Evolutionary conservation across 1,140 invertebrate genomes (phyloP).

Genomic region (Drosophila grimshawi): DNA sequence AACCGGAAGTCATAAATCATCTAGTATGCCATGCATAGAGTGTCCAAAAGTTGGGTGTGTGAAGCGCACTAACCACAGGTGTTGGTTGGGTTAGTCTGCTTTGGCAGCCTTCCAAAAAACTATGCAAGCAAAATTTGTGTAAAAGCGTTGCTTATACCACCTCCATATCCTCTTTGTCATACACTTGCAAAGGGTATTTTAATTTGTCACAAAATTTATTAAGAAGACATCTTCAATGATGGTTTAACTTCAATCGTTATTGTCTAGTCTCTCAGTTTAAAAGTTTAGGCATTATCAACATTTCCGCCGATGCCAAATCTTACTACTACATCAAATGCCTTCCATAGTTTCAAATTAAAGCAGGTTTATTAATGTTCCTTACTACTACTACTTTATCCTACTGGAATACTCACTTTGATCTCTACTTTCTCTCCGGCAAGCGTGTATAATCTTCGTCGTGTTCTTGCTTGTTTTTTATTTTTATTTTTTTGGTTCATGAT

Average conservation of each 20-base stretch:
- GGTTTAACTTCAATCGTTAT: too few species aligned
- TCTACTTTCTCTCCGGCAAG: too few species aligned
- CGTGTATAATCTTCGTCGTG: neutral
- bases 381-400: too few species aligned
- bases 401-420: too few species aligned
- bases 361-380: too few species aligned
- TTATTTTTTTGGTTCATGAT: slow-evolving; percentile 27
- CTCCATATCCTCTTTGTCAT: slow-evolving; percentile 6
- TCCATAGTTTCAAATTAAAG: too few species aligned
- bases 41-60: slow-evolving; percentile 17
- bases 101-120: slow-evolving; percentile 38
- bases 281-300: too few species aligned
- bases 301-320: too few species aligned
- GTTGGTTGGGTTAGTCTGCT: slow-evolving; percentile 54
- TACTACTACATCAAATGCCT: too few species aligned
- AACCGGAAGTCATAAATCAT: slow-evolving; percentile 74
- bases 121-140: slow-evolving; percentile 35
- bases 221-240: too few species aligned
- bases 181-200: neutral
- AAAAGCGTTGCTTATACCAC: slow-evolving; percentile 12
- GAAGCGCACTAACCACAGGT: slow-evolving; percentile 65
- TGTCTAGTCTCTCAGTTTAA: too few species aligned
- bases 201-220: neutral
- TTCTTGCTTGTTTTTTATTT: neutral
- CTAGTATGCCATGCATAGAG: slow-evolving; percentile 42